Conservation (phyloP, 2,113 vertebrate species). For the Melanocharis versteri region DNA sequence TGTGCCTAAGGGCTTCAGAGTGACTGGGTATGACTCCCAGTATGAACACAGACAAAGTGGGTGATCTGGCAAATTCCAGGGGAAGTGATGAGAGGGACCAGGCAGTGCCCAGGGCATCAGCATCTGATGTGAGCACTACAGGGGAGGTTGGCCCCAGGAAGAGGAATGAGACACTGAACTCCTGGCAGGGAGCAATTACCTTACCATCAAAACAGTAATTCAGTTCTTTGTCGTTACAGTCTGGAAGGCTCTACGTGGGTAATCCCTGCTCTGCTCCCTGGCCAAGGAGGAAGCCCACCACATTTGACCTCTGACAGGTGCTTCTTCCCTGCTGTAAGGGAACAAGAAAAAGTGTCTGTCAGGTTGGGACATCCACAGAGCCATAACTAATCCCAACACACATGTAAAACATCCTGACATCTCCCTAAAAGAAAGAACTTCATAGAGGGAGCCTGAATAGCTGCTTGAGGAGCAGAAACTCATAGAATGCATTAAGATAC, state of each 20-base stretch:
- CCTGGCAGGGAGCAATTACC: neutral
- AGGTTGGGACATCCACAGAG: neutral
- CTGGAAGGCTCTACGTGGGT: neutral
- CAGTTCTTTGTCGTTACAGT: neutral
- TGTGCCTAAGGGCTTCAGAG: neutral
- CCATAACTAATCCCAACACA: neutral
- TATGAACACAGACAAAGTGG: neutral
- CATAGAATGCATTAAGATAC: neutral
- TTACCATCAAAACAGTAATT: neutral
- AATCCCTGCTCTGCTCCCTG: neutral
- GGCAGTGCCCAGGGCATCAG: neutral
- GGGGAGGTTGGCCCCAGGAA: neutral
- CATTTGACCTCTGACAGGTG: neutral
- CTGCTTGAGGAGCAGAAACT: neutral
- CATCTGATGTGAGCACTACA: neutral
- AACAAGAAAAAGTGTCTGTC: neutral
- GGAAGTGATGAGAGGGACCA: neutral
- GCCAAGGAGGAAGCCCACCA: neutral
- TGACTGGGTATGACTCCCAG: neutral
- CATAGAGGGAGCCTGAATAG: neutral
- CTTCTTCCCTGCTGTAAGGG: neutral
- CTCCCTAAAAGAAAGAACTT: neutral
- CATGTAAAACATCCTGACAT: neutral
- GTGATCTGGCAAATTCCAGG: neutral
- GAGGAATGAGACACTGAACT: neutral